These are phyloP conservation scores for Lophura nycthemera DNA, from an alignment of 2,113 vertebrate species.

Conservation along the genomic window DNA sequence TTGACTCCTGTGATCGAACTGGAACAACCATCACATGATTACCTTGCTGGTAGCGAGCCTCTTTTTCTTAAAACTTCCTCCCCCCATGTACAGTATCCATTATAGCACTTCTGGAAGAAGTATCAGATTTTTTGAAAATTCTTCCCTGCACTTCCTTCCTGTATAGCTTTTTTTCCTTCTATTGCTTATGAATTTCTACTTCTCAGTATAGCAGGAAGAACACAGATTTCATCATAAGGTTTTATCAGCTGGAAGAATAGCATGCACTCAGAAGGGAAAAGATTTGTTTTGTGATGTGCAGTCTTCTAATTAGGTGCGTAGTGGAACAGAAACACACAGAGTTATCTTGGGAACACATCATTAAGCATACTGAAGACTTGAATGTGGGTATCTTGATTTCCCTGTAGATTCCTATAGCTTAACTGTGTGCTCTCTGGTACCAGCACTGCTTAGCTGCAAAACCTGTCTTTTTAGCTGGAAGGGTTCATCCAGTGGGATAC, in stretches of 20 bases:
- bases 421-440: background rate
- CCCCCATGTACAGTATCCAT: background rate
- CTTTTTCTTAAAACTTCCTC: background rate
- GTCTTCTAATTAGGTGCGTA: background rate
- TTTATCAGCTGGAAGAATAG: background rate
- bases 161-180: background rate
- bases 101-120: background rate
- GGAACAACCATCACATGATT: background rate
- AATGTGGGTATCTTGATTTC: background rate
- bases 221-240: background rate
- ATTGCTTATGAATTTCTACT: background rate
- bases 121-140: background rate
- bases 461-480: background rate
- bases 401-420: background rate
- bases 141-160: background rate
- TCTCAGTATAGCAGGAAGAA: background rate
- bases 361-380: background rate
- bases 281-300: background rate
- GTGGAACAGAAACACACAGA: background rate
- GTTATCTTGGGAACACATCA: background rate
- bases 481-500: background rate
- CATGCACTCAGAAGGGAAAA: background rate
- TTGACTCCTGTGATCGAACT: background rate
- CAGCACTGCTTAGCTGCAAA: background rate
- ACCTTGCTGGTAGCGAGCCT: background rate